Evolutionary conservation across 1,140 invertebrate genomes (phyloP).

Genomic region (Caenorhabditis briggsae): DNA sequence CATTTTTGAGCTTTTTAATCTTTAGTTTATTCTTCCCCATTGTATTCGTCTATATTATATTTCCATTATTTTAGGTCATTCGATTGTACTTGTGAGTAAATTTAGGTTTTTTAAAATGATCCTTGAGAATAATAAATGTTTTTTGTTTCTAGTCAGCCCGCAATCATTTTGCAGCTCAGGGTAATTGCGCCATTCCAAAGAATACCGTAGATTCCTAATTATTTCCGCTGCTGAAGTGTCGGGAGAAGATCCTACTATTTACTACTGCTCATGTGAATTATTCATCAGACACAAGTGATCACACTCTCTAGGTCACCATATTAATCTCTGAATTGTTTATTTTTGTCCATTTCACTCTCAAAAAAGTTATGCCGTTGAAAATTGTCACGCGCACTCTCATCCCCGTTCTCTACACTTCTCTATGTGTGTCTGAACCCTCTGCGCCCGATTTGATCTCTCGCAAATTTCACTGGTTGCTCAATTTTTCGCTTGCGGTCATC

Average conservation of each 20-base stretch:
- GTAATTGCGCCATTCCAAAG: background rate
- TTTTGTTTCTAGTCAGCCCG: background rate
- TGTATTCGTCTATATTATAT: background rate
- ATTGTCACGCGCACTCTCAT: slow-evolving; percentile 19
- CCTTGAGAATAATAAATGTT: background rate
- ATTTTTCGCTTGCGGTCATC: slow-evolving; percentile 21
- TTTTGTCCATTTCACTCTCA: background rate
- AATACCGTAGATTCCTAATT: background rate
- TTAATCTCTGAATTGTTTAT: slow-evolving; percentile 20
- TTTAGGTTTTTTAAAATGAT: background rate
- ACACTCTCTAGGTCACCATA: background rate
- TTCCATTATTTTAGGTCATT: background rate
- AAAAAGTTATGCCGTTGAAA: slow-evolving; percentile 14
- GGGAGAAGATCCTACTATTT: background rate
- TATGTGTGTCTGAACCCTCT: slow-evolving; percentile 6
- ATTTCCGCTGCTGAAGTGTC: background rate
- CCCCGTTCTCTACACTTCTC: background rate
- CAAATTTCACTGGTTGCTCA: slow-evolving; percentile 30
- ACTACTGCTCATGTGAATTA: background rate
- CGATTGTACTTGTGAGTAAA: background rate
- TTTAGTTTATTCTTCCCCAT: background rate
- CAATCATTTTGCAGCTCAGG: background rate
- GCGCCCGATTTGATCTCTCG: slow-evolving; percentile 4
- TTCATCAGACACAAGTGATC: background rate
- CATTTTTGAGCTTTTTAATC: background rate